Percentiles rank a stretch among this genome's conserved stretches.
Evolutionary conservation across 2,113 vertebrate species (phyloP).

Genomic region (Pachycephala philippinensis): DNA sequence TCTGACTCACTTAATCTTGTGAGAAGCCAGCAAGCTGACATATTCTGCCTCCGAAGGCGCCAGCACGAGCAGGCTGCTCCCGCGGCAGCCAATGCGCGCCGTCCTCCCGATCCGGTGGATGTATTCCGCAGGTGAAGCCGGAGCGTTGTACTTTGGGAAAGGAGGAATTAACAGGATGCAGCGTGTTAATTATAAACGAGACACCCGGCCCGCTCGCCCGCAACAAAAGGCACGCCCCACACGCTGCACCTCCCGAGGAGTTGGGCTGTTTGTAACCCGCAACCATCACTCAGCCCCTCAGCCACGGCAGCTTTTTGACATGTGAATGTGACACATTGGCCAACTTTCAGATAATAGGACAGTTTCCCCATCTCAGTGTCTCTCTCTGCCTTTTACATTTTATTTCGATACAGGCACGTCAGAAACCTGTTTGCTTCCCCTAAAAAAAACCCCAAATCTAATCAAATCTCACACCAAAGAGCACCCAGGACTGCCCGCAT

Average conservation of each 20-base stretch:
- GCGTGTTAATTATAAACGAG: constrained; percentile 62
- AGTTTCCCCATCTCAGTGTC: constrained; percentile 10
- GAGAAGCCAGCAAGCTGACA: constrained; percentile 85
- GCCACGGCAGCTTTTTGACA: constrained; percentile 48
- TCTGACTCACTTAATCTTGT: constrained; percentile 94
- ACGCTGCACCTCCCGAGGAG: background rate
- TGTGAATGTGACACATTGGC: constrained; percentile 56
- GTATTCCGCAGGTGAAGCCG: constrained; percentile 84
- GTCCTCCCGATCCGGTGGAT: constrained; percentile 93
- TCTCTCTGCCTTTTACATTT: constrained; percentile 51
- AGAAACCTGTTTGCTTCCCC: constrained; percentile 47
- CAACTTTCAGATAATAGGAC: constrained; percentile 66
- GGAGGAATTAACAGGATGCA: constrained; percentile 43
- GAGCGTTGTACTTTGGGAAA: constrained; percentile 82
- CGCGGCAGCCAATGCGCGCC: constrained; percentile 86
- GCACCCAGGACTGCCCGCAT: background rate
- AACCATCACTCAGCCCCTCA: constrained; percentile 46
- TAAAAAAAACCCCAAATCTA: background rate
- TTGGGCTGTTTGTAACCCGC: background rate
- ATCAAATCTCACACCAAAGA: background rate
- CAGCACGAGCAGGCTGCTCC: constrained; percentile 92
- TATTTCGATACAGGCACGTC: constrained; percentile 41
- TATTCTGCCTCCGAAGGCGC: constrained; percentile 89
- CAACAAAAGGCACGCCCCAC: constrained; percentile 24
- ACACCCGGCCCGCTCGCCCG: background rate